Evolutionary conservation across 1,140 invertebrate genomes (phyloP).

Genomic region (Drosophila oshimai): DNA sequence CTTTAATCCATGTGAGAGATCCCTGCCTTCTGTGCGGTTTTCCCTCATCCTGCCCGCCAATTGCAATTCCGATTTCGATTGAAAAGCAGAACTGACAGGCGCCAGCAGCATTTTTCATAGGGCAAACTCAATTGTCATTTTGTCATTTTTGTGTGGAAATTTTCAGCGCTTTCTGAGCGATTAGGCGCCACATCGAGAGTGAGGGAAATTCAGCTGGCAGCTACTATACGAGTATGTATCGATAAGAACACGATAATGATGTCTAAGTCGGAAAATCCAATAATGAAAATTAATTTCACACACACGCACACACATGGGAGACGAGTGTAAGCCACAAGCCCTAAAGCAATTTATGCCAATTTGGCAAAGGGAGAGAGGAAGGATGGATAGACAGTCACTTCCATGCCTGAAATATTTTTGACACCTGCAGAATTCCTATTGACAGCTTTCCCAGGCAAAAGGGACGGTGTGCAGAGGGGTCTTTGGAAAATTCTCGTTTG

Average conservation of each 20-base stretch:
- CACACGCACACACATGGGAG: neutral
- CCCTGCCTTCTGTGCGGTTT: neutral
- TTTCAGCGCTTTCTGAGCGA: slow-evolving; percentile 54
- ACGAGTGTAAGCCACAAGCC: slow-evolving; percentile 27
- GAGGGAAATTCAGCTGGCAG: slow-evolving; percentile 7
- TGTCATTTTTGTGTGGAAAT: slow-evolving; percentile 36
- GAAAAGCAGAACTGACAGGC: neutral
- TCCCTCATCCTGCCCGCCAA: neutral
- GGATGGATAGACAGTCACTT: slow-evolving; percentile 27
- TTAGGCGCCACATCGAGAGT: slow-evolving; percentile 52
- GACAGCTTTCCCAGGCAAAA: slow-evolving; percentile 48
- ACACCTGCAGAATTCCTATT: slow-evolving; percentile 78
- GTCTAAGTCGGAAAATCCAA: slow-evolving; percentile 76
- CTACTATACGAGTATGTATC: slow-evolving; percentile 11
- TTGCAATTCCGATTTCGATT: neutral
- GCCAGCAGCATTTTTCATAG: slow-evolving; percentile 10
- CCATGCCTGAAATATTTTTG: slow-evolving; percentile 76
- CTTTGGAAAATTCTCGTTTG: slow-evolving; percentile 55
- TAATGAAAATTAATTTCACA: slow-evolving; percentile 78
- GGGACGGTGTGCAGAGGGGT: neutral
- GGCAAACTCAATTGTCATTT: slow-evolving; percentile 59
- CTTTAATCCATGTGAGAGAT: neutral
- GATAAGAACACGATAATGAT: slow-evolving; percentile 76
- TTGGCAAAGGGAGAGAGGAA: neutral
- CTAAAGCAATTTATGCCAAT: slow-evolving; percentile 63